A percentile compares a stretch with the other conserved stretches of the same genome.
Conservation (phyloP, 1,140 invertebrate genomes). For the Aphelenchoides avenae region DNA sequence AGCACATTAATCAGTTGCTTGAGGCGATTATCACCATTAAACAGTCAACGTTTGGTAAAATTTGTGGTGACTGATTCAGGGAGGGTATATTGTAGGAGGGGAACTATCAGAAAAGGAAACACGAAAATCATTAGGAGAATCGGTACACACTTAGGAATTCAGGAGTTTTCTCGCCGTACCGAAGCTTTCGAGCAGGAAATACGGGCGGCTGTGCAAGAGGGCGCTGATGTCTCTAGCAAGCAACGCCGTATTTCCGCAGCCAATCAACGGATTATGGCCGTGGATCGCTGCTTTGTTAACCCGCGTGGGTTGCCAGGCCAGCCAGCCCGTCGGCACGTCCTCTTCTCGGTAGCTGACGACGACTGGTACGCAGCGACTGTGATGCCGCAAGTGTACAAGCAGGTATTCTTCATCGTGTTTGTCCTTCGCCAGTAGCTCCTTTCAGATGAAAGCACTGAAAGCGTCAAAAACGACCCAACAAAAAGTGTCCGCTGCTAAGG, state of each 20-base stretch:
- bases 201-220: slow-evolving; percentile 2
- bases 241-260: slow-evolving; percentile 15
- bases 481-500: slow-evolving; percentile 3
- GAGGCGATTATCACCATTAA: no score
- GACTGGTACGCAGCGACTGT: slow-evolving; percentile 38
- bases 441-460: slow-evolving; percentile 33
- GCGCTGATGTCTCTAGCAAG: neutral
- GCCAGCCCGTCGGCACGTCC: slow-evolving; percentile 42
- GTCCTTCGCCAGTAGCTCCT: slow-evolving; percentile 12
- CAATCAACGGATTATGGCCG: slow-evolving; percentile 35
- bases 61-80: neutral
- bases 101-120: no score
- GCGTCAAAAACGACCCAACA: slow-evolving; percentile 10
- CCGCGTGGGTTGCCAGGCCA: slow-evolving; percentile 23
- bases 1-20: no score
- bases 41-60: no score
- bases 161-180: slow-evolving; percentile 31
- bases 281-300: slow-evolving; percentile 54
- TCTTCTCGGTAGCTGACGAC: slow-evolving; percentile 42
- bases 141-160: slow-evolving; percentile 11
- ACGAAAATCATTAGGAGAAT: neutral
- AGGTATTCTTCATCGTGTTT: slow-evolving; percentile 18
- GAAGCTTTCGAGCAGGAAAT: slow-evolving; percentile 27
- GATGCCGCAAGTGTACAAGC: slow-evolving; percentile 48
- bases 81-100: slow-evolving; percentile 7